Conservation (phyloP, 2,888 invertebrate species). For the Lochmaea crataegi region DNA sequence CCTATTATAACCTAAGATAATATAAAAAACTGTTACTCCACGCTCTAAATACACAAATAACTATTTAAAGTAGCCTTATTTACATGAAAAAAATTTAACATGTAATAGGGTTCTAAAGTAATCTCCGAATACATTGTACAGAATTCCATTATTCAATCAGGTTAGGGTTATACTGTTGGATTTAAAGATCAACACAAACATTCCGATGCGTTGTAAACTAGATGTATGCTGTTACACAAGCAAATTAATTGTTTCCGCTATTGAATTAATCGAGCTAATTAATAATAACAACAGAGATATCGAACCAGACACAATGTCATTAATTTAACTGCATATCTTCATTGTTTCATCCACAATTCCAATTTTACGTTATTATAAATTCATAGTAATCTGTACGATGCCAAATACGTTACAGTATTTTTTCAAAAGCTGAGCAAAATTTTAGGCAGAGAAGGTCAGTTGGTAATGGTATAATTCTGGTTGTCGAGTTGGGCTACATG, state of each 20-base stretch:
- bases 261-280: not conserved
- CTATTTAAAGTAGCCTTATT: too few species aligned
- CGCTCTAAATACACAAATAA: too few species aligned
- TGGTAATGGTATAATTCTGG: too few species aligned
- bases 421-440: too few species aligned
- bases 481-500: too few species aligned
- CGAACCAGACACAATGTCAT: not conserved
- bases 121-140: too few species aligned
- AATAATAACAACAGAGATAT: slow-evolving; percentile 7
- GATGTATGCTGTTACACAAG: not conserved
- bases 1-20: too few species aligned
- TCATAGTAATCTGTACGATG: not conserved
- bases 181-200: not conserved
- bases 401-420: too few species aligned
- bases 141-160: not conserved
- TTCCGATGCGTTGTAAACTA: not conserved
- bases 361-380: not conserved
- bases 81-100: too few species aligned
- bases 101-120: too few species aligned
- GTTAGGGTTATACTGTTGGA: not conserved
- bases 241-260: slow-evolving; percentile 1
- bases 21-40: too few species aligned
- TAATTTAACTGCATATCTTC: not conserved
- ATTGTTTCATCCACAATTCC: not conserved
- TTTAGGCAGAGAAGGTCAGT: too few species aligned